Evolutionary conservation across 2,888 invertebrate genomes (phyloP).

Genomic region (Aquatica leii): DNA sequence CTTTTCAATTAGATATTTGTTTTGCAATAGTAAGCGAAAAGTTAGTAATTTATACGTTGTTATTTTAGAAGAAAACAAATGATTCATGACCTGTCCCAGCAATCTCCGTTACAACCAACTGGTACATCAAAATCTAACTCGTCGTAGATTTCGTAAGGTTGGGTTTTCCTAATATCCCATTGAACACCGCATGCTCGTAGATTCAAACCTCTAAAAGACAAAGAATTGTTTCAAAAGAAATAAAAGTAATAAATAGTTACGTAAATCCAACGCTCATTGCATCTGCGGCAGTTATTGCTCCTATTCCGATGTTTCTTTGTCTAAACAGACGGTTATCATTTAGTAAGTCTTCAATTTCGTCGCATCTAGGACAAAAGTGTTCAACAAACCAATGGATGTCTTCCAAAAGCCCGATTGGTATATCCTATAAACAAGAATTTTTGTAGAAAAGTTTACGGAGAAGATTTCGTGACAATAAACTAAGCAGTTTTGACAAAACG

Average conservation of each 20-base stretch:
- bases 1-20: too few species aligned
- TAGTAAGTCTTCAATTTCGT: conserved; percentile 84
- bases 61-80: too few species aligned
- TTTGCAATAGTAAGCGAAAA: too few species aligned
- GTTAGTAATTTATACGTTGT: too few species aligned
- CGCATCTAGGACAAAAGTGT: conserved; percentile 76
- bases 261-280: conserved; percentile 78
- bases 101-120: conserved; percentile 82
- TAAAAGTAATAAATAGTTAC: conserved; percentile 49
- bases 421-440: too few species aligned
- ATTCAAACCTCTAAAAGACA: conserved; percentile 72
- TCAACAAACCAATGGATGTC: conserved; percentile 77
- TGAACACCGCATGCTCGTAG: conserved; percentile 83
- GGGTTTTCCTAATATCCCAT: conserved; percentile 84
- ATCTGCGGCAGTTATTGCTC: conserved; percentile 75
- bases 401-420: conserved; percentile 79
- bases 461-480: too few species aligned
- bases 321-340: conserved; percentile 80
- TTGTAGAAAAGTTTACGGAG: too few species aligned
- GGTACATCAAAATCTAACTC: conserved; percentile 85
- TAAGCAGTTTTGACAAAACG: not conserved
- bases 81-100: conserved; percentile 73
- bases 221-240: not conserved
- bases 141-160: conserved; percentile 87
- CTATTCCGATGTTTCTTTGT: conserved; percentile 77